A percentile compares a stretch with the other conserved stretches of the same genome.
Evolutionary conservation across 2,113 vertebrate species (phyloP).

Genomic region (Antidorcas marsupialis): DNA sequence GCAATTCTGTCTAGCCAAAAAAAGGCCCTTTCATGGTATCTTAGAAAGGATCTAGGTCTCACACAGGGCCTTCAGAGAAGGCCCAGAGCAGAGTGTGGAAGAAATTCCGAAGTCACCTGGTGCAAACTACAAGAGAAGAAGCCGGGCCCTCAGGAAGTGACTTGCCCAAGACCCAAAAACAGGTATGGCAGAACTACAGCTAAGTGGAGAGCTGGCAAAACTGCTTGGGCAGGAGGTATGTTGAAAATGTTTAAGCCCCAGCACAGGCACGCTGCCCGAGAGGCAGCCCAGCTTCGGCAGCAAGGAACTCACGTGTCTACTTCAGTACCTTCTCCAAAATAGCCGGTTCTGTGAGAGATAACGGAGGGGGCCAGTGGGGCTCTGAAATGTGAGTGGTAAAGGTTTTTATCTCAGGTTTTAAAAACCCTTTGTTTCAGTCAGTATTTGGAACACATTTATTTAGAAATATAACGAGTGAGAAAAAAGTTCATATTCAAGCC

Average conservation of each 20-base stretch:
- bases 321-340: not conserved
- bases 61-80: not conserved
- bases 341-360: not conserved
- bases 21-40: not conserved
- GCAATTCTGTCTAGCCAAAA: not conserved
- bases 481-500: not conserved
- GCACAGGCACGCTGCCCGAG: not conserved
- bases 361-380: accelerated
- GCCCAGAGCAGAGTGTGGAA: not conserved
- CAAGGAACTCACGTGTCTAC: not conserved
- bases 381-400: not conserved
- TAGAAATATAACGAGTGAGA: not conserved
- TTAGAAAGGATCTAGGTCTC: not conserved
- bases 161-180: not conserved
- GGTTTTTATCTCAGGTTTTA: not conserved
- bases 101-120: accelerated
- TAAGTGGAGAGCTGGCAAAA: not conserved
- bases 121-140: not conserved
- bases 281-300: not conserved
- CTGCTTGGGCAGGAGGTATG: not conserved
- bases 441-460: not conserved
- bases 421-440: not conserved
- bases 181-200: not conserved
- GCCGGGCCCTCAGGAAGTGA: not conserved
- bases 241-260: not conserved